These are phyloP conservation scores for Grus americana DNA, from an alignment of 2,113 vertebrate species.

Conservation along the genomic window DNA sequence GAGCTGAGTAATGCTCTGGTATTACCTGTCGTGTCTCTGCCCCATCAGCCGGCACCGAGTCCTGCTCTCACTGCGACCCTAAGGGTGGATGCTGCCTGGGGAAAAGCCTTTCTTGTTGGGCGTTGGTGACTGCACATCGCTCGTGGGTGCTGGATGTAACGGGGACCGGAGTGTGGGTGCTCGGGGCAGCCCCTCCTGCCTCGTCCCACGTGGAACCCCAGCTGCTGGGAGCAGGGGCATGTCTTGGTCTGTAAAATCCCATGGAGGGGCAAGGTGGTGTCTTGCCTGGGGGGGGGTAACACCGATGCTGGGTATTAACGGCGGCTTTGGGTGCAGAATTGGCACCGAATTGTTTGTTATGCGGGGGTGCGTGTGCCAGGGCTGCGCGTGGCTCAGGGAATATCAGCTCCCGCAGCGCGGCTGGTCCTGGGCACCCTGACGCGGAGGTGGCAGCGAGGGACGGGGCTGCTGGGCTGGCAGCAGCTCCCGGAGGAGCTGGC, in stretches of 20 bases:
- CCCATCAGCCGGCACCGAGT: accelerated
- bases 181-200: background rate
- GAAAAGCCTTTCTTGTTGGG: background rate
- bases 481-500: background rate
- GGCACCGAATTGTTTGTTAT: background rate
- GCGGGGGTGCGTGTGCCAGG: accelerated
- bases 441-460: background rate
- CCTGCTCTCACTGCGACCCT: background rate
- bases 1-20: background rate
- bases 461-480: background rate
- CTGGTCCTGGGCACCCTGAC: background rate
- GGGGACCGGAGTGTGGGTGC: background rate
- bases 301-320: accelerated
- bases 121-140: accelerated
- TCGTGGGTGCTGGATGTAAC: accelerated
- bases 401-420: background rate
- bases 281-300: background rate
- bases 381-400: background rate
- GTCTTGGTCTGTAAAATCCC: background rate
- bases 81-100: background rate
- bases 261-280: accelerated
- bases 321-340: background rate
- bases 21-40: background rate
- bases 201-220: accelerated
- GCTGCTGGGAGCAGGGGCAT: background rate